Base-by-base conservation (phyloP, 2,797 vertebrate genomes). In the Platyrinchus mystaceus region DNA sequence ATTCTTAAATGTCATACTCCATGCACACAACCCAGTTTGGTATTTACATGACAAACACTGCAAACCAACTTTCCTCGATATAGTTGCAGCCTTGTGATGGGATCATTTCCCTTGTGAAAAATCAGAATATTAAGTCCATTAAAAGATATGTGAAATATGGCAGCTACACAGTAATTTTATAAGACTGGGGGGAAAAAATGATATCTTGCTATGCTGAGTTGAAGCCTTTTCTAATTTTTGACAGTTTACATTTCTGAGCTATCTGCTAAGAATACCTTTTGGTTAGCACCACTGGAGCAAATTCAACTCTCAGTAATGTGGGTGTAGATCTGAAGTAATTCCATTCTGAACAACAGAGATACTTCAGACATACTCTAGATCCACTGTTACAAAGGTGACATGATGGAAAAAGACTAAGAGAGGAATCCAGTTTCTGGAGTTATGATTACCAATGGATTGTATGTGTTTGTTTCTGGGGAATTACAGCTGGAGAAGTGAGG, bases 91-190 rank as follows among this genome's bases (percentile, higher is more conserved):
- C 81, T 89, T 85, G 66, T 89, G 89, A 95, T 93, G 55, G 66
- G 59, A 95, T 95, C 90, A 93, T 94, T 92, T 96, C 90, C 84
- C 84, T 73, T 78, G 86, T 91, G 90, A 96, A 93, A 94, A 90
- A 77, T 62, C 78, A 92, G 90, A 94, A 95, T 94, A 96, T 93
- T 93, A 94, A 96, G 90, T 94, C 85, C 88, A 89, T 95, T 94
- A 86, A 94, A 93, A 90, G 88, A 89, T 64, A 90, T 5, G 37
- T 81, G 85, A 95, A 81, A 62, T 93, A 89, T 89, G 86, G 94
- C 79, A 94, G 73, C 59, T 78, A 86, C 73, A 86, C 34, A 69
- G 78, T 44, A 80, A 66, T 97, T 95, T 83, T 88, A 53, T 77
- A 78, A 91, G 84, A 55, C 53, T 43, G 80, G 87, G 79, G 79